Base-by-base conservation (phyloP, 2,888 invertebrate species). In the Netelia virgata region DNA sequence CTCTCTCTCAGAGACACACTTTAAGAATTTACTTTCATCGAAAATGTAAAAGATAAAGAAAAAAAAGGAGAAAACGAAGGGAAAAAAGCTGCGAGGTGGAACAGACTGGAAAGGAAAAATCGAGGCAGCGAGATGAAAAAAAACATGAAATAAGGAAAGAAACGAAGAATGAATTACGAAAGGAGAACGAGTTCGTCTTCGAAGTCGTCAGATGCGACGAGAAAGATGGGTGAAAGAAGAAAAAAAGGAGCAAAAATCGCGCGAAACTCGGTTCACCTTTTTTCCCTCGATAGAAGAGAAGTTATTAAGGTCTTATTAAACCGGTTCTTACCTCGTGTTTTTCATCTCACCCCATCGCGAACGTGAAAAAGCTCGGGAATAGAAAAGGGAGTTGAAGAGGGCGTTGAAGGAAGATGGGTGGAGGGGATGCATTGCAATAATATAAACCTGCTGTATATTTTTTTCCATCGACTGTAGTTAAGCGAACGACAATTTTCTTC, bases 221-320 rank as follows among this genome's bases (percentile, higher is more conserved):
- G 72, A 61, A 78, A 68, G 55, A 70, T 41, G 43, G 23, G 64
- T 61, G 77, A 69, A 88, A 87, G 55, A 18, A 70, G 16, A 79
- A 81, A 68, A 64, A 69, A 68, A 61, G 47, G 43, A 36, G 86
- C 75, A 68, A 75, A 73, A 78, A 75, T 20, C 61, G 70, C 81
- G 85, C 80, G 84, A 84, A 86, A 86, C 82, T 84, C 87, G 82
- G 36, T 85, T 82, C 82, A 85, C 70, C 82, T 81, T 84, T 68
- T 36, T 82, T 36, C 41, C 28, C 83, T 57, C 80, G 82, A 80
- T 86, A 82, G 87, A 87, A 81, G 86, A 85, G 86, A 89, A 91
- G 90, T 91, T 91, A 91, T 91, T 90, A 91, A 90, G 89, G 88
- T 89, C 89, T 91, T 91, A 91, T 91, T 91, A 91, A 91, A 91